Conservation (phyloP, 1,140 invertebrate genomes). For the Diplogasteroides magnus region DNA sequence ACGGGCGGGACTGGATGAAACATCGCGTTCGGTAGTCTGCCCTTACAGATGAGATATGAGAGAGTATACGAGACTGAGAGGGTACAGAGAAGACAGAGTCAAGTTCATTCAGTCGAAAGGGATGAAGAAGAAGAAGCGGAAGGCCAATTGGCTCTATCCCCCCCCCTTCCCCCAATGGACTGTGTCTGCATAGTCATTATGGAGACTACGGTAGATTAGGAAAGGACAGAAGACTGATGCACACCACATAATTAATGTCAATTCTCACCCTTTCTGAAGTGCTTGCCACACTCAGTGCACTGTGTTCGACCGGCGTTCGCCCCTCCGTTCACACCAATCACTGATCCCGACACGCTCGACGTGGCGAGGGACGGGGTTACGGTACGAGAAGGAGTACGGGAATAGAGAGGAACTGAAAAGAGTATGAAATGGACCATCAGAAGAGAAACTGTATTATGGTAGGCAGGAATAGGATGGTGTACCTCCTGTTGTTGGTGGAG, state of each 20-base stretch:
- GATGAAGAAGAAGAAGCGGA: too few species aligned
- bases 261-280: slow-evolving; percentile 42
- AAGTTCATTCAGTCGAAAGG: too few species aligned
- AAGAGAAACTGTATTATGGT: slow-evolving; percentile 1
- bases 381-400: background rate
- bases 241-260: background rate
- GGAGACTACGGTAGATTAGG: background rate
- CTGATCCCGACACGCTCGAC: slow-evolving; percentile 1
- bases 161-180: background rate
- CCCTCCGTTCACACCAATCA: background rate
- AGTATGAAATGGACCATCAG: slow-evolving; percentile 2
- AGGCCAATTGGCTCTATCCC: background rate
- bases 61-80: too few species aligned
- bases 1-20: too few species aligned
- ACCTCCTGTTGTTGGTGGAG: background rate
- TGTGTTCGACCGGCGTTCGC: slow-evolving; percentile 25
- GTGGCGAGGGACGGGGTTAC: slow-evolving; percentile 8
- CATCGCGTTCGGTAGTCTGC: background rate
- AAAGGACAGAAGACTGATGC: background rate
- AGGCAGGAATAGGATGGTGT: slow-evolving; percentile 1
- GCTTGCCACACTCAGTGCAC: slow-evolving; percentile 52
- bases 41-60: background rate
- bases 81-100: background rate
- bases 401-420: slow-evolving; percentile 10
- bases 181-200: background rate